Conservation (phyloP, 2,888 invertebrate genomes). For the Caradrina kadenii region DNA sequence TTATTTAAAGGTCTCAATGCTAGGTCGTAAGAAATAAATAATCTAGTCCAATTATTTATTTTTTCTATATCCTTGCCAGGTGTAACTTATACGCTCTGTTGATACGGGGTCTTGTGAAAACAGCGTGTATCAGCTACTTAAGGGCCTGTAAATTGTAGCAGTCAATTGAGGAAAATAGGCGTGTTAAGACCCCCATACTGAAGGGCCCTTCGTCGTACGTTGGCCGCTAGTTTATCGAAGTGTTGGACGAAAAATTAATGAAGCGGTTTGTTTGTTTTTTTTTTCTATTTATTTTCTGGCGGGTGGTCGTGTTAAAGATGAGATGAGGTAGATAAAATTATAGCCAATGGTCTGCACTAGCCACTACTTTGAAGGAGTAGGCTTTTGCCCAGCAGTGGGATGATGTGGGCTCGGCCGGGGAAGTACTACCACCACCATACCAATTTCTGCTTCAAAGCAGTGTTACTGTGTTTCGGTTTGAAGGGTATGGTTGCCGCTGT, state of each 20-base stretch:
- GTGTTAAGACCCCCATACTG: slow-evolving; percentile 8
- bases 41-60: background rate
- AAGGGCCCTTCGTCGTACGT: slow-evolving; percentile 24
- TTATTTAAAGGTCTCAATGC: no score
- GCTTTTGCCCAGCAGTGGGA: no score
- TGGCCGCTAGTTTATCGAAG: slow-evolving; percentile 19
- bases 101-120: slow-evolving; percentile 34
- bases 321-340: no score
- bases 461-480: no score
- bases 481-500: no score
- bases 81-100: slow-evolving; percentile 14
- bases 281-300: no score
- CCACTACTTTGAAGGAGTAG: no score
- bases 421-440: no score
- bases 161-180: slow-evolving; percentile 40
- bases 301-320: no score
- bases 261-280: background rate
- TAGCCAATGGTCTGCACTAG: no score
- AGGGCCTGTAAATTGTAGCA: slow-evolving; percentile 31
- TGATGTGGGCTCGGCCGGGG: no score
- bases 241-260: slow-evolving; percentile 18
- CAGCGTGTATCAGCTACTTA: slow-evolving; percentile 31
- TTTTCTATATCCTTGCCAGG: slow-evolving; percentile 16
- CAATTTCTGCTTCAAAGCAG: no score
- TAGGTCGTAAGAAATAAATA: background rate